phyloP scores from a whole-genome alignment of 30 jellyfish, hydroid and myxozoan genomes.

The Hydractinia symbiolongicarpus region DNA sequence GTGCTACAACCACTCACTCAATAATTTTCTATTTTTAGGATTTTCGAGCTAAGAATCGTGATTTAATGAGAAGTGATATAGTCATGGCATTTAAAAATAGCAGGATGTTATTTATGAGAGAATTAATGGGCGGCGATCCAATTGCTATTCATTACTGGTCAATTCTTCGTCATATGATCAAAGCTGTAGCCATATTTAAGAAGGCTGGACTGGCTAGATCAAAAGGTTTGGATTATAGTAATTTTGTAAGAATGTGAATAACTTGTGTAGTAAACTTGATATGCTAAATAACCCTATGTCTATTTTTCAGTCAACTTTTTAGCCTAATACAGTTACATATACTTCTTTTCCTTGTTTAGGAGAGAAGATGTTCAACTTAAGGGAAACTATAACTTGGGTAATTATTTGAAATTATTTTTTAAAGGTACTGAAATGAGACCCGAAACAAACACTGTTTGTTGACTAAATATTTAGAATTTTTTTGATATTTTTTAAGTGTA shows the following conservation, averaged over 20 bases:
- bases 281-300: not conserved
- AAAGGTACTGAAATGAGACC: no score
- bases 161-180: constrained; percentile 64
- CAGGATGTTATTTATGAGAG: constrained; percentile 84
- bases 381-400: constrained; percentile 51
- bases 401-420: not conserved
- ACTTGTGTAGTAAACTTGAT: no score
- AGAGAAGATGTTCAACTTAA: constrained; percentile 21
- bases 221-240: constrained; percentile 37
- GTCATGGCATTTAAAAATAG: constrained; percentile 67
- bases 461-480: no score
- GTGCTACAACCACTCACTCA: not conserved
- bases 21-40: constrained; percentile 39
- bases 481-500: not conserved
- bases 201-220: constrained; percentile 71
- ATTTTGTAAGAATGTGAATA: no score
- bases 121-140: constrained; percentile 86
- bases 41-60: constrained; percentile 89
- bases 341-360: constrained; percentile 24
- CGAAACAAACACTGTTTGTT: no score
- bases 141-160: constrained; percentile 80
- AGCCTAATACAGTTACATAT: not conserved
- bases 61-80: constrained; percentile 80
- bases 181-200: constrained; percentile 62
- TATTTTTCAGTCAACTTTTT: not conserved